Conservation (phyloP, 2,888 invertebrate genomes). For the Epicampocera succincta region DNA sequence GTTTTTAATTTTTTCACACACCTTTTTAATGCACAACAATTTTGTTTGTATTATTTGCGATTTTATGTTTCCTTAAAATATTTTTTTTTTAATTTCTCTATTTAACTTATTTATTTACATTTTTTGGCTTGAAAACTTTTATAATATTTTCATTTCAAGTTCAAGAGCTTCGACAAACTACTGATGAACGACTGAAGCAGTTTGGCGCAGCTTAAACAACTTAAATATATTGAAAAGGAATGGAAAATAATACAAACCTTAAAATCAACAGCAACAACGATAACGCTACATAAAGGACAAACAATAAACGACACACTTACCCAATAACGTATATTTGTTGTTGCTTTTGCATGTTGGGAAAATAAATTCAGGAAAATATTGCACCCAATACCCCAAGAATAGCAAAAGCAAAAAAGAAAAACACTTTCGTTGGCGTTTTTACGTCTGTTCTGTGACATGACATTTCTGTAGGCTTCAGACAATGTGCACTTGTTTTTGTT, state of each 20-base stretch:
- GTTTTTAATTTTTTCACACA: too few relatives aligned
- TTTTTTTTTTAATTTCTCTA: constrained; percentile 1
- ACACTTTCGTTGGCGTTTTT: constrained; percentile 10
- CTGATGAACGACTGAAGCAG: constrained; percentile 69
- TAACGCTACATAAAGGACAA: constrained; percentile 5
- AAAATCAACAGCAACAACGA: constrained; percentile 22
- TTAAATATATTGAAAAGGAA: constrained; percentile 66
- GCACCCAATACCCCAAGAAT: constrained; percentile 2
- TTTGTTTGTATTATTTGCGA: not conserved
- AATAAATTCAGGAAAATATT: not conserved
- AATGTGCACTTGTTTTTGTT: constrained; percentile 1
- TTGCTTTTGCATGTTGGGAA: constrained; percentile 25
- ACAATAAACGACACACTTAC: constrained; percentile 29
- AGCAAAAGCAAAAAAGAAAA: not conserved
- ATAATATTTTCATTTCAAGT: constrained; percentile 67
- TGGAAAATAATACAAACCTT: constrained; percentile 29
- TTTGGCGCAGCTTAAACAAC: constrained; percentile 66
- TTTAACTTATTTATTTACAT: constrained; percentile 18
- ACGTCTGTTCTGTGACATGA: not conserved
- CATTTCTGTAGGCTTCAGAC: constrained; percentile 27
- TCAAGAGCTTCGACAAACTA: constrained; percentile 71
- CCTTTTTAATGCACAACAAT: not conserved
- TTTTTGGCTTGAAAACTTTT: not conserved
- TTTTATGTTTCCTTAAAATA: constrained; percentile 8
- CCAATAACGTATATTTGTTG: constrained; percentile 28